These are phyloP conservation scores for Periparus ater DNA, from an alignment of 2,797 vertebrate species.

Conservation along the genomic window DNA sequence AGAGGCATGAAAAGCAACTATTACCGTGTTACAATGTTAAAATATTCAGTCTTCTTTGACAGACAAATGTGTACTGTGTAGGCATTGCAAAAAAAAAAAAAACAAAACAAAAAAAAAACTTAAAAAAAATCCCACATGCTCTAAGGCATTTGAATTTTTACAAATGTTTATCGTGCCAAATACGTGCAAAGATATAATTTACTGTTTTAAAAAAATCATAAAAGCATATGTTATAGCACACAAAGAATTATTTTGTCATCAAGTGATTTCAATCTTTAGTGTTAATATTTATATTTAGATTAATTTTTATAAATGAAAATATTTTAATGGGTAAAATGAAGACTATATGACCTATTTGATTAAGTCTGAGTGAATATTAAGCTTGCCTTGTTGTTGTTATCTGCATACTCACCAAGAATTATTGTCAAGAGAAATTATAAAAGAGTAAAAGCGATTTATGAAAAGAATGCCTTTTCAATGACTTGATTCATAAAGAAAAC, in stretches of 20 bases:
- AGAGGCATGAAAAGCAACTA: constrained; percentile 80
- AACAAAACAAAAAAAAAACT: constrained; percentile 40
- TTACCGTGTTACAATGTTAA: constrained; percentile 77
- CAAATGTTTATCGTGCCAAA: constrained; percentile 82
- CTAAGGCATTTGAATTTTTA: constrained; percentile 76
- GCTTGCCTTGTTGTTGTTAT: constrained; percentile 75
- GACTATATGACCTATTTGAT: constrained; percentile 63
- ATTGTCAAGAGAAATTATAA: constrained; percentile 67
- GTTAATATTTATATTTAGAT: constrained; percentile 83
- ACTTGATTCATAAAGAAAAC: constrained; percentile 64
- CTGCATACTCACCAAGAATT: constrained; percentile 68
- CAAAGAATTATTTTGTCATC: constrained; percentile 82
- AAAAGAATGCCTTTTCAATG: constrained; percentile 48
- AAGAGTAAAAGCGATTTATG: constrained; percentile 75
- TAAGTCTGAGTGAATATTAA: constrained; percentile 67
- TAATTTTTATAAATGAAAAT: constrained; percentile 83
- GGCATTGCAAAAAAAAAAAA: constrained; percentile 75
- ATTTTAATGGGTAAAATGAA: constrained; percentile 78
- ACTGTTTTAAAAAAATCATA: constrained; percentile 73
- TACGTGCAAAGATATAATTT: constrained; percentile 78
- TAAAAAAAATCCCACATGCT: constrained; percentile 51
- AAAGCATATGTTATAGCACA: constrained; percentile 76
- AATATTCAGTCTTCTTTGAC: constrained; percentile 75
- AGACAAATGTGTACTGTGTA: constrained; percentile 79
- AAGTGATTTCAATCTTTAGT: constrained; percentile 80